These are phyloP conservation scores for Cephus nigrinus DNA, from an alignment of 2,888 invertebrate species.

Conservation along the genomic window DNA sequence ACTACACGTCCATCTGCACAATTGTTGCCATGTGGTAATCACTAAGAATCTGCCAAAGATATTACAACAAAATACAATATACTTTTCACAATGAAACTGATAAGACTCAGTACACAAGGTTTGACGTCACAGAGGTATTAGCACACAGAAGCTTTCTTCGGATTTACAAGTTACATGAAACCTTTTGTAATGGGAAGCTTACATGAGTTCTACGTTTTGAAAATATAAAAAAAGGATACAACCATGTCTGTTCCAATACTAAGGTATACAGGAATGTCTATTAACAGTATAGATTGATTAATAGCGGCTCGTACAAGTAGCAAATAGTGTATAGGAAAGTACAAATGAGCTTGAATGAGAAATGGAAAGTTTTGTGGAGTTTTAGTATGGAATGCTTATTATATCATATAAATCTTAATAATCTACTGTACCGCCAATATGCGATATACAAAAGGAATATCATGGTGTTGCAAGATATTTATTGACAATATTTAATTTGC, in stretches of 20 bases:
- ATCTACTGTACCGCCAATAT: neutral
- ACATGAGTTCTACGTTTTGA: neutral
- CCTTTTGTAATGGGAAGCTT: neutral
- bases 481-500: neutral
- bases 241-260: neutral
- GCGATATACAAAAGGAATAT: neutral
- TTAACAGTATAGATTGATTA: neutral
- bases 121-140: neutral
- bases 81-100: neutral
- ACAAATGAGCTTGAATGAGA: neutral
- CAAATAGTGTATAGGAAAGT: neutral
- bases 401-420: neutral
- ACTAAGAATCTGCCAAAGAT: neutral
- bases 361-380: neutral
- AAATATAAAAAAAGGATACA: neutral
- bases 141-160: neutral
- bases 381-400: neutral
- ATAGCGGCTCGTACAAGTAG: neutral
- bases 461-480: neutral
- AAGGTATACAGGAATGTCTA: neutral
- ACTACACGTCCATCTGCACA: neutral
- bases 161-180: neutral
- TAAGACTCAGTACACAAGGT: neutral
- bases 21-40: neutral
- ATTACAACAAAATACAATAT: neutral